Evolutionary conservation across 2,113 vertebrate genomes (phyloP), one percentile per base, ranked within the genome.

Genomic region (Ibidorhyncha struthersii): DNA sequence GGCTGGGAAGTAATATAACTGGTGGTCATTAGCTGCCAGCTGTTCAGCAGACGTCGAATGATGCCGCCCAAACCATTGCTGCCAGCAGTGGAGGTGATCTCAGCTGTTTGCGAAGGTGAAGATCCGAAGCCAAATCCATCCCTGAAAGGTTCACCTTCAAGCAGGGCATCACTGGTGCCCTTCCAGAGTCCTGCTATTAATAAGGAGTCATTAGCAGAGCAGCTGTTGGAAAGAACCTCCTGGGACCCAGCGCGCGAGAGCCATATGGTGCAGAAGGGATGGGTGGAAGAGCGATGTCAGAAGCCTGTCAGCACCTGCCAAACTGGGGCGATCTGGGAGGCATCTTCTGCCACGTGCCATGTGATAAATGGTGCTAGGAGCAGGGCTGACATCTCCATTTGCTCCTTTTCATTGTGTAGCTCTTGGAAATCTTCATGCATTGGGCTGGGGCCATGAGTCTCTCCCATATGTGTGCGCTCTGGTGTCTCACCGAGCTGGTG

Each of bases 1-100:
- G 10, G 52, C 43, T 86, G 52, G 53, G 27, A 30, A 41, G 30
- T 67, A 21, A 41, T 29, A 23, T 3, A 17, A 2, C 14, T 4
- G 3, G 9, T 67, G 74, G 52, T 38, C 30, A 29, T 55, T 55
- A 59, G 30, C 14, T n/a, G 6, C n/a, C 62, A 65, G 29, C 30
- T 4, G 1, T 20, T 58, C 43, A 43, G 66, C 49, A 53, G 53
- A 7, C 1, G 0, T 45, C 1, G 0, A 50, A 14, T 2, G 3
- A 9, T 34, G 72, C n/a, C 1, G 0, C 45, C 40, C 70, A 62
- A 77, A 25, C 79, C 55, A 9, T 18, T 1, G 0, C 77, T 65
- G 83, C 22, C 0, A 1, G 4, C 1, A 17, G 10, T 17, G 18
- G 34, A 56, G 61, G 59, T 34, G 41, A 49, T 36, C 1, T 41